phyloP scores from a whole-genome alignment of 2,113 vertebrate species.

The Coptodon bakossiorum region DNA sequence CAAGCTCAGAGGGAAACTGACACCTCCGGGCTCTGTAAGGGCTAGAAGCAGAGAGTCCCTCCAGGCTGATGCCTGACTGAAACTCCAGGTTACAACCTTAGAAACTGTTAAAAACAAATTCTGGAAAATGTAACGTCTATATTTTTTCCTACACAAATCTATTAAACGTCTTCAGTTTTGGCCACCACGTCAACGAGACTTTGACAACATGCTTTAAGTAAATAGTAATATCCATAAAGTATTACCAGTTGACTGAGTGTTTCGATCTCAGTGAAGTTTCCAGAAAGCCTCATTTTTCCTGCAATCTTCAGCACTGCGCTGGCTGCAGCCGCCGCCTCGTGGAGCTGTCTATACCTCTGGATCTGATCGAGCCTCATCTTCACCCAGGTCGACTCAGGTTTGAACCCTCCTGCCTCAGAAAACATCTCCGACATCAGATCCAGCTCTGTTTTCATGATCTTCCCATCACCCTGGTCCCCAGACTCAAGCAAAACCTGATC shows the following conservation, averaged over 20 bases:
- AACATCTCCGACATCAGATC: slow-evolving; percentile 39
- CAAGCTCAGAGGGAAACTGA: not conserved
- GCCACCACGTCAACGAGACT: fast-evolving
- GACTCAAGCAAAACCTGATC: slow-evolving; percentile 35
- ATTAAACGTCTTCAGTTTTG: not conserved
- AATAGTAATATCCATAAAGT: not conserved
- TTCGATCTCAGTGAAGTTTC: slow-evolving; percentile 54
- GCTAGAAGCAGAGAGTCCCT: fast-evolving
- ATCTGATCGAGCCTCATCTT: slow-evolving; percentile 38
- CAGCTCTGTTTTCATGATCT: slow-evolving; percentile 52
- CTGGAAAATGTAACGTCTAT: fast-evolving
- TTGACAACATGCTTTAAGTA: fast-evolving
- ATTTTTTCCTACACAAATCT: not conserved
- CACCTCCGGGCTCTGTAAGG: fast-evolving
- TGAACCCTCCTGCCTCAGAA: not conserved
- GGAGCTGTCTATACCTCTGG: slow-evolving; percentile 57
- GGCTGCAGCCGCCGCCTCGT: slow-evolving; percentile 51
- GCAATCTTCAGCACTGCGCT: slow-evolving; percentile 43
- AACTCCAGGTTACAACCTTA: not conserved
- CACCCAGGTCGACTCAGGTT: slow-evolving; percentile 15
- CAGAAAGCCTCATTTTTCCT: slow-evolving; percentile 37
- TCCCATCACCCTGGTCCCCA: slow-evolving; percentile 51
- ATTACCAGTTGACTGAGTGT: slow-evolving; percentile 62
- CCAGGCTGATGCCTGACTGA: not conserved
- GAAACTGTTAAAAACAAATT: not conserved